Conservation (phyloP, 2,888 invertebrate genomes). For the Acanthosepion pharaonis region DNA sequence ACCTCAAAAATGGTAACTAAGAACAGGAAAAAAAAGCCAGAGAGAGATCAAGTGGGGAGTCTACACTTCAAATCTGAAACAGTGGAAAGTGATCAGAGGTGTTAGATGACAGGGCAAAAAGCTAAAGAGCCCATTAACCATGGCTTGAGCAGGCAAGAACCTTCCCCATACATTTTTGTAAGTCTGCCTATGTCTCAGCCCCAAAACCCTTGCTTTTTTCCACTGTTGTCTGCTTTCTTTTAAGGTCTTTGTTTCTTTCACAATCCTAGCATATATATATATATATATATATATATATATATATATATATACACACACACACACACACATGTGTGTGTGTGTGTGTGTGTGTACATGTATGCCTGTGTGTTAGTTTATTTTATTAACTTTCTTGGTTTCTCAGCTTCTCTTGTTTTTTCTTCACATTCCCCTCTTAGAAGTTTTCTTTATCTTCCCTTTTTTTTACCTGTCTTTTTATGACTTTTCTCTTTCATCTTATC, state of each 20-base stretch:
- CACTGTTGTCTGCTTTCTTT: not conserved
- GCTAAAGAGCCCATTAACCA: not conserved
- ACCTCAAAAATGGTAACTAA: not conserved
- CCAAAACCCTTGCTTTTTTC: not conserved
- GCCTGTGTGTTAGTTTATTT: not conserved
- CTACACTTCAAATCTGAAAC: slow-evolving; percentile 16
- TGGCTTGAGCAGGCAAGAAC: not conserved
- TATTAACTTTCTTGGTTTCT: not conserved
- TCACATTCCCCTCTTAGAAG: not conserved
- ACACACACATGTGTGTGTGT: no score
- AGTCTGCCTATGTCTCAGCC: not conserved
- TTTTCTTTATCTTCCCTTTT: no score
- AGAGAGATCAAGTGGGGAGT: not conserved
- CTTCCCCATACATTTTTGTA: not conserved
- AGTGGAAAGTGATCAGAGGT: slow-evolving; percentile 33
- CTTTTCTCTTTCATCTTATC: no score
- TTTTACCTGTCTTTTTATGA: no score
- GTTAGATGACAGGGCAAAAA: slow-evolving; percentile 33
- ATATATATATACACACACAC: no score
- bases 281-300: not conserved
- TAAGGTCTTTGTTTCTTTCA: not conserved
- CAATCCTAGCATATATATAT: not conserved
- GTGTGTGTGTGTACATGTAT: no score
- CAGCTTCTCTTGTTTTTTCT: not conserved
- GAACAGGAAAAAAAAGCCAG: not conserved